A percentile compares a stretch with the other conserved stretches of the same genome.
Evolutionary conservation across 2,888 invertebrate genomes (phyloP).

Genomic region (Macrophya alboannulata): DNA sequence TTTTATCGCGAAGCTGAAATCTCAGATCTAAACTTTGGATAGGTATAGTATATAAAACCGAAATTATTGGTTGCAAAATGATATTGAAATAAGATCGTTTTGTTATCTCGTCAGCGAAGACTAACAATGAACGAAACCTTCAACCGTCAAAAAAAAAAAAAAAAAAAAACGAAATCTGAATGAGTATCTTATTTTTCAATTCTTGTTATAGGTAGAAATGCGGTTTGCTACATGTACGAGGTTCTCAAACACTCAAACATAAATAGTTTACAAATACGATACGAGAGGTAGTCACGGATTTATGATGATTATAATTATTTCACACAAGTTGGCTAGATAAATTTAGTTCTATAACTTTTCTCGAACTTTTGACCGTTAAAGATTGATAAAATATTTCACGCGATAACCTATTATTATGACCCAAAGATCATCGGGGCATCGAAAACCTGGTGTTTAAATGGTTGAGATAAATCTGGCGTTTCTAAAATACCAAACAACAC

Average conservation of each 20-base stretch:
- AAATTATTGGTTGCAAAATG: neutral
- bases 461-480: neutral
- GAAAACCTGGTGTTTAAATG: neutral
- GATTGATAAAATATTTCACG: neutral
- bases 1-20: neutral
- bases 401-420: conserved; percentile 1
- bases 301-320: neutral
- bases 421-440: neutral
- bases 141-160: conserved; percentile 11
- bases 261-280: neutral
- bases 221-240: neutral
- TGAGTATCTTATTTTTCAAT: neutral
- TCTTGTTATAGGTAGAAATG: neutral
- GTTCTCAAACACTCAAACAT: neutral
- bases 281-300: neutral
- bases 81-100: neutral
- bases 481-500: neutral
- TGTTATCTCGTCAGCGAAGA: neutral
- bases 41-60: neutral
- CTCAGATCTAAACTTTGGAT: neutral
- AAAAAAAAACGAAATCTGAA: neutral
- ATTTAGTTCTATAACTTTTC: neutral
- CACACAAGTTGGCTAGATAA: neutral
- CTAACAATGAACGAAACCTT: neutral
- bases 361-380: neutral